These are phyloP conservation scores for Anas flavirostris DNA, from an alignment of 2,797 vertebrate genomes.

Conservation along the genomic window DNA sequence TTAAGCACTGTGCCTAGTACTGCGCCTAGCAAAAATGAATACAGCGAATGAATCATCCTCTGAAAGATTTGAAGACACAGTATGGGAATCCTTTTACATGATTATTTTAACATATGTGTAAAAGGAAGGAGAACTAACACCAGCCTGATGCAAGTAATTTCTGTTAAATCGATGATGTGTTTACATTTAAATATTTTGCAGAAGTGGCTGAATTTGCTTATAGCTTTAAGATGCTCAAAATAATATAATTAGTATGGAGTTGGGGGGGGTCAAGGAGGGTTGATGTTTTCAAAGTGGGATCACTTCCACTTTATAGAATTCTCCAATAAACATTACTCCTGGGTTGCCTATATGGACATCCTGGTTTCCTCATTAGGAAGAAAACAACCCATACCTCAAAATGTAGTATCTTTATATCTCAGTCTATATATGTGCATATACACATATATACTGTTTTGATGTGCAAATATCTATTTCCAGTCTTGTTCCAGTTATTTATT, in stretches of 20 bases:
- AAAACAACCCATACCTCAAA: background rate
- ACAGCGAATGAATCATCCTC: slow-evolving; percentile 73
- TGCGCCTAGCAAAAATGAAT: slow-evolving; percentile 57
- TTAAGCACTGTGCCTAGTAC: slow-evolving; percentile 7
- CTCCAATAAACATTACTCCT: background rate
- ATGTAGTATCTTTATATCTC: background rate
- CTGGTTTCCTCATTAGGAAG: slow-evolving; percentile 49
- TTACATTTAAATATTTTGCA: slow-evolving; percentile 32
- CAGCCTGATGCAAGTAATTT: background rate
- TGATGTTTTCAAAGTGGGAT: background rate
- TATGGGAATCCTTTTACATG: slow-evolving; percentile 53
- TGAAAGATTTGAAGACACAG: slow-evolving; percentile 63
- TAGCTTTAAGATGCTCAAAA: slow-evolving; percentile 14
- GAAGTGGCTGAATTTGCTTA: slow-evolving; percentile 21
- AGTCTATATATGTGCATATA: background rate
- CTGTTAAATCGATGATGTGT: slow-evolving; percentile 45
- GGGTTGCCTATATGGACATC: background rate
- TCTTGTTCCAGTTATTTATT: background rate
- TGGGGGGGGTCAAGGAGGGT: no score
- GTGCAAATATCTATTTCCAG: background rate
- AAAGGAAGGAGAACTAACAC: slow-evolving; percentile 52
- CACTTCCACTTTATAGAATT: background rate
- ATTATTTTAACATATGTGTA: slow-evolving; percentile 76
- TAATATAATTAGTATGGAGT: background rate
- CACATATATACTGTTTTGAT: background rate